phyloP scores from a whole-genome alignment of 2,113 vertebrate species.

The Syrmaticus mikado region DNA sequence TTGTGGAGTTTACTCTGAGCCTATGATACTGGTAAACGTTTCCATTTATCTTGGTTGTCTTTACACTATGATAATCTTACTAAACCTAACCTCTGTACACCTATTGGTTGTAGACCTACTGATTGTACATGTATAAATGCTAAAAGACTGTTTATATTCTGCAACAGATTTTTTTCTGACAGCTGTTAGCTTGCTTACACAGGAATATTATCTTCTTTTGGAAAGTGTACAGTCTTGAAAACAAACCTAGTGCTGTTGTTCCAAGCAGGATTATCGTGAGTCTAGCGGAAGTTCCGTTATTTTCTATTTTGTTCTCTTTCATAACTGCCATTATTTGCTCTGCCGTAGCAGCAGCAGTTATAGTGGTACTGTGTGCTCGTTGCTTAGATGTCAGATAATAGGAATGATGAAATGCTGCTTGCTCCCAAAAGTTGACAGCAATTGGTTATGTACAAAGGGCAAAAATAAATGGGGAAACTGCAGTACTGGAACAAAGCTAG shows the following conservation, averaged over 20 bases:
- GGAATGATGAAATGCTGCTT: background rate
- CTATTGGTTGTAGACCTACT: too few relatives aligned
- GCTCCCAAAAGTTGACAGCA: background rate
- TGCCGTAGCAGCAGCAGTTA: background rate
- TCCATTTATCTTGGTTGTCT: too few relatives aligned
- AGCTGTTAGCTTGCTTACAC: background rate
- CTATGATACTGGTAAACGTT: too few relatives aligned
- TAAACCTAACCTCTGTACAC: too few relatives aligned
- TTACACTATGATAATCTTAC: too few relatives aligned
- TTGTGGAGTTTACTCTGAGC: too few relatives aligned
- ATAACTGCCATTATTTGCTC: background rate
- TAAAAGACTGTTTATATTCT: background rate
- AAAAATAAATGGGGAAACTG: background rate
- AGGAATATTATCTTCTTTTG: background rate
- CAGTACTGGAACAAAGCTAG: background rate
- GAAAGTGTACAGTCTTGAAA: background rate
- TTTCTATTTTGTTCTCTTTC: background rate
- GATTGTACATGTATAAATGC: background rate
- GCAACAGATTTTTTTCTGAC: background rate
- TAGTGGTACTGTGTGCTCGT: background rate
- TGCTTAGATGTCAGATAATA: background rate
- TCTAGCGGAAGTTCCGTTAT: background rate
- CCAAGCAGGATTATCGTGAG: background rate
- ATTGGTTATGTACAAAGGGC: fast-evolving
- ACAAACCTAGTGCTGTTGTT: background rate